Base-by-base conservation (phyloP, 2,797 vertebrate genomes). In the Crax fasciolata region DNA sequence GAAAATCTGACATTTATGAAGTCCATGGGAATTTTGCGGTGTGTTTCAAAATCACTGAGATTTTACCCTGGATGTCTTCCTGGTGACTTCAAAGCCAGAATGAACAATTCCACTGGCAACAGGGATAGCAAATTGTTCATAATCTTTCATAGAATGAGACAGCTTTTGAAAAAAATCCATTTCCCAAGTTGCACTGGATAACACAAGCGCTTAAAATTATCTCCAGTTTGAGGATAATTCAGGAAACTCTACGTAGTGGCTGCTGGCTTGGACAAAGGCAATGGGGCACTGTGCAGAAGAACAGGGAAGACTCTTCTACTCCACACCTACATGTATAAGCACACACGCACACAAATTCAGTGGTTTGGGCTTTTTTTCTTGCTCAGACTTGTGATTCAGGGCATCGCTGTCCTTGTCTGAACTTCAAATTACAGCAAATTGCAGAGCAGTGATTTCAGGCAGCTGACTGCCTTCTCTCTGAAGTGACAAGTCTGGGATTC, bases 21-120 rank as follows among this genome's bases (percentile, higher is more conserved):
- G 25, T 59, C 38, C 79, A 18, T 28, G 57, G 67, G 30, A 85
- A 70, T 57, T 81, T 43, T 86, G 55, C 70, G 70, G 35, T 13
- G 18, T 24, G 24, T 84, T 85, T 86, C 73, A 89, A 46, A 80
- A 75, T 30, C 27, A 39, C 57, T 24, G 58, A 87, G 41, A 67
- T 87, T 93, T 86, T 5, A 62, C 51, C 57, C 76, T 24, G 71
- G 46, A 93, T 73, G 70, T 77, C 66, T 86, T 70, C 63, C 38
- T 61, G 70, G 19, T 90, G 76, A 70, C 83, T 84, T 84, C 89
- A 88, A 70, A 92, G 85, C 59, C 85, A 67, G 67, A 91, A 83
- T 39, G 63, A 87, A 57, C 78, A 91, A 83, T 90, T 86, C 39
- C 48, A 11, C 86, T 57, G 89, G 81, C 85, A 89, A 86, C 2